Evolutionary conservation across 2,888 invertebrate species (phyloP).

Genomic region (Macaria liturata): DNA sequence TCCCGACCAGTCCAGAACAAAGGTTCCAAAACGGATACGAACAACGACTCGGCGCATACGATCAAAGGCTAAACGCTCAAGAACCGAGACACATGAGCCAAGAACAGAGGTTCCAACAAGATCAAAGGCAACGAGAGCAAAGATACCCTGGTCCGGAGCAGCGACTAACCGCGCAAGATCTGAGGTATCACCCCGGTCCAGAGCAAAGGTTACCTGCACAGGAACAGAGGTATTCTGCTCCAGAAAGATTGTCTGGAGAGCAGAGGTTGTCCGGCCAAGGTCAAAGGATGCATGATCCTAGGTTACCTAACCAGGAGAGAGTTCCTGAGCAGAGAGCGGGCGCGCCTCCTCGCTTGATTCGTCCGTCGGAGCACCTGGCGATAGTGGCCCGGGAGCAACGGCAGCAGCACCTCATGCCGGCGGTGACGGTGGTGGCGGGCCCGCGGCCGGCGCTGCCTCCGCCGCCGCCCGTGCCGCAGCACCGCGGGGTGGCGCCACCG

Average conservation of each 20-base stretch:
- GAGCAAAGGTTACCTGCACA: conserved; percentile 11
- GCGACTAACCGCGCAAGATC: conserved; percentile 11
- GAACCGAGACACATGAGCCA: not conserved
- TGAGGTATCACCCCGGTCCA: conserved; percentile 11
- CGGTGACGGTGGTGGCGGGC: conserved; percentile 60
- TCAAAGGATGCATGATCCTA: conserved; percentile 49
- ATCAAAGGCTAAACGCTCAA: not conserved
- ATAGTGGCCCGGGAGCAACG: conserved; percentile 60
- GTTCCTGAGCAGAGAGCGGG: conserved; percentile 33
- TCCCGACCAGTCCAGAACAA: conserved; percentile 15
- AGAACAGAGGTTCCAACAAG: conserved; percentile 1
- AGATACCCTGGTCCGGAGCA: conserved; percentile 10
- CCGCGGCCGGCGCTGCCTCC: conserved; percentile 51
- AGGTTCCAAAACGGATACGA: conserved; percentile 7
- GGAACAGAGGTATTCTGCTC: conserved; percentile 9
- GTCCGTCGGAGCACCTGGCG: conserved; percentile 74
- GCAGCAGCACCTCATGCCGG: conserved; percentile 57
- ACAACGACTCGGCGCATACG: conserved; percentile 4
- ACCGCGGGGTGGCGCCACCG: conserved; percentile 67
- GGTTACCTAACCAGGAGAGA: conserved; percentile 1
- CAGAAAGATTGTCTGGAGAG: conserved; percentile 10
- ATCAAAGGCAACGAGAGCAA: conserved; percentile 8
- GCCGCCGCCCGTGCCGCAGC: conserved; percentile 56
- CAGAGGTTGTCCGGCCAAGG: conserved; percentile 40
- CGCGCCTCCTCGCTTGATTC: conserved; percentile 67